Conservation (phyloP, 2,888 invertebrate species). For the Microplitis deprimator region DNA sequence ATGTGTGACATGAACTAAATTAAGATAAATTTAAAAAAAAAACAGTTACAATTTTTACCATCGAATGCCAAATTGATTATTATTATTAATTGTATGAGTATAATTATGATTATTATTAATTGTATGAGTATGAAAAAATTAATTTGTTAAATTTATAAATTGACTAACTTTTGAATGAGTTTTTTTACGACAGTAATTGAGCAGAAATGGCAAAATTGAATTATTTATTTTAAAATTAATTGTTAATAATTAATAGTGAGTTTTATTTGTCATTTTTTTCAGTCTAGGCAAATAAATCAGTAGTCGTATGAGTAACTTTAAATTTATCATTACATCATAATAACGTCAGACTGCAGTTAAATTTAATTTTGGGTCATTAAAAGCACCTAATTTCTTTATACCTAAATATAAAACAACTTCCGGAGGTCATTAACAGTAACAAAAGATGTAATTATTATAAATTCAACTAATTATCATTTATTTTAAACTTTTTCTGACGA, state of each 20-base stretch:
- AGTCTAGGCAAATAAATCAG: background rate
- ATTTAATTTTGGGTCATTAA: conserved; percentile 14
- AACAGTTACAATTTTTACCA: background rate
- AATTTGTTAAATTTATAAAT: too few species aligned
- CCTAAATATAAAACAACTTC: conserved; percentile 5
- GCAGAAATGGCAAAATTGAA: too few species aligned
- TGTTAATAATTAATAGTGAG: background rate
- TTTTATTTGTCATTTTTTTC: background rate
- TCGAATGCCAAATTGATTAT: background rate
- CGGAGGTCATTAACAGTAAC: conserved; percentile 15
- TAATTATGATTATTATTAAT: background rate
- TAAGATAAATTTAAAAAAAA: background rate
- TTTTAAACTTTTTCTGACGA: background rate
- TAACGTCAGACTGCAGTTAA: conserved; percentile 1
- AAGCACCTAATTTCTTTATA: conserved; percentile 6
- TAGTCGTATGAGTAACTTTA: background rate
- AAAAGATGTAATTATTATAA: background rate
- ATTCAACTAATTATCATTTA: conserved; percentile 8
- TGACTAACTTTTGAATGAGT: too few species aligned
- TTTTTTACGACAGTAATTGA: too few species aligned
- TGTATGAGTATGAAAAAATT: background rate
- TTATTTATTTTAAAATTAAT: too few species aligned
- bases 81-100: background rate
- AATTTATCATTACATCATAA: background rate
- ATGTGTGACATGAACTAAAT: background rate